These are phyloP conservation scores for Lasioglossum vierecki DNA, from an alignment of 2,888 invertebrate genomes.

Conservation along the genomic window DNA sequence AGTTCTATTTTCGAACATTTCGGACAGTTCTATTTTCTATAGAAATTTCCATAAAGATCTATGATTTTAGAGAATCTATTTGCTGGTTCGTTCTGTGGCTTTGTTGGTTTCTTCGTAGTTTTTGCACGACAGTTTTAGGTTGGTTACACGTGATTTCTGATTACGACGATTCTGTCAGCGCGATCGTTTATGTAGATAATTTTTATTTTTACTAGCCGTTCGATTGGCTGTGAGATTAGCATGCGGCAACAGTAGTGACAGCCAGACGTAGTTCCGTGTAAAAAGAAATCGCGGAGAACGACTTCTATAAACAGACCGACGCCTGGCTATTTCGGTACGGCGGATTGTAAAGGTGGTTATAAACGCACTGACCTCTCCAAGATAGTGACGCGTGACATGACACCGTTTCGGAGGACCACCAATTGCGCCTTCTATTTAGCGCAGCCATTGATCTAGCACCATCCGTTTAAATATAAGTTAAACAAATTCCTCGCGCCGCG, in stretches of 20 bases:
- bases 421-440: slow-evolving; percentile 41
- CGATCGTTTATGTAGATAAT: background rate
- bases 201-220: background rate
- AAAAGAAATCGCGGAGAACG: slow-evolving; percentile 31
- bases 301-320: slow-evolving; percentile 52
- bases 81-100: no score
- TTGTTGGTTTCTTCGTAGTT: no score
- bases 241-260: background rate
- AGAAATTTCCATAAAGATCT: no score
- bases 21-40: no score
- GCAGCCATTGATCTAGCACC: slow-evolving; percentile 48
- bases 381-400: slow-evolving; percentile 59
- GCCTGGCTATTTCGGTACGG: slow-evolving; percentile 47
- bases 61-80: no score
- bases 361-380: slow-evolving; percentile 66
- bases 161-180: no score
- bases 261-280: slow-evolving; percentile 1
- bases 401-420: slow-evolving; percentile 54
- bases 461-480: slow-evolving; percentile 56
- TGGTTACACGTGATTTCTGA: no score
- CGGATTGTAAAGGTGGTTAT: slow-evolving; percentile 57
- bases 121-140: no score
- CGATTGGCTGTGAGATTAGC: background rate
- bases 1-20: no score
- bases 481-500: slow-evolving; percentile 34